Base-by-base conservation (phyloP, 2,113 vertebrate species). In the Herpailurus yagouaroundi region DNA sequence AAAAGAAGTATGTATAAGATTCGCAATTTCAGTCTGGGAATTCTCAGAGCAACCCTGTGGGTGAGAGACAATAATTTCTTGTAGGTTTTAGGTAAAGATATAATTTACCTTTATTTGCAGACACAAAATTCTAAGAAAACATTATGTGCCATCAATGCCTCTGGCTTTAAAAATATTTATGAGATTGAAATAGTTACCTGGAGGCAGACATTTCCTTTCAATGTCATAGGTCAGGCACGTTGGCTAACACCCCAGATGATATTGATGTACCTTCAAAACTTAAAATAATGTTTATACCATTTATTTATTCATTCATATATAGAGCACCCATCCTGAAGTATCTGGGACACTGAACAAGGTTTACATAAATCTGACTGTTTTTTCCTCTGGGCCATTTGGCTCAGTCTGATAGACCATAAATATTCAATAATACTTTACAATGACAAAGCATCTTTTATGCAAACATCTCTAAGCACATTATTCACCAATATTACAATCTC, bases 381-480 rank as follows among this genome's bases (percentile, higher is more conserved):
- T 97, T 91, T 80, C 88, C 97, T 97, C 93, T 97, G 89, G 93
- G 97, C 97, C 95, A 98, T 98, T 98, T 98, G 97, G 96, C 97
- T 97, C 93, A 94, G 91, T 92, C 91, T 97, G 96, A 79, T 95
- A 97, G 93, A 97, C 91, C 96, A 98, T 98, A 98, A 98, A 98
- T 98, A 98, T 98, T 98, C 97, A 98, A 96, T 97, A 98, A 98
- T 92, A 94, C 97, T 97, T 97, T 98, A 95, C 91, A 98, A 97
- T 98, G 98, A 98, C 97, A 98, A 97, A 98, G 96, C 97, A 98
- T 98, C 97, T 97, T 98, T 98, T 98, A 98, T 97, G 97, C 97
- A 98, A 98, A 98, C 96, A 98, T 97, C 55, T 84, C 94, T 95
- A 97, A 98, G 97, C 86, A 95, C 95, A 97, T 98, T 98, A 98